These are phyloP conservation scores for Glareola pratincola DNA, from an alignment of 2,113 vertebrate species.

Conservation along the genomic window DNA sequence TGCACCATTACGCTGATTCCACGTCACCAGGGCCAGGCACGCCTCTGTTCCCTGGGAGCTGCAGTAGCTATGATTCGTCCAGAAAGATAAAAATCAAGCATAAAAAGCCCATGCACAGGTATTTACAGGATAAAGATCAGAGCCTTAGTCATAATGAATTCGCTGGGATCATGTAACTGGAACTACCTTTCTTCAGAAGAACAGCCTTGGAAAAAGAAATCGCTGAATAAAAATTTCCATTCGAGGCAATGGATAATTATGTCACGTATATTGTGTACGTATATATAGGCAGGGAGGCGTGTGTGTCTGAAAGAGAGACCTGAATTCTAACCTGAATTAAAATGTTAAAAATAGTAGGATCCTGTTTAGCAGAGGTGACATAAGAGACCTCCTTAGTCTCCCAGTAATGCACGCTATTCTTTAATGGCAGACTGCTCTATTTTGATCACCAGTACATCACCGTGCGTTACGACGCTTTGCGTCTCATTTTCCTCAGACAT, in stretches of 20 bases:
- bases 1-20: background rate
- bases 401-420: background rate
- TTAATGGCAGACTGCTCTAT: background rate
- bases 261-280: background rate
- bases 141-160: background rate
- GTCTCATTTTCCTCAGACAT: background rate
- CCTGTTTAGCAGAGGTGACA: slow-evolving; percentile 3
- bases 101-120: background rate
- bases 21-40: background rate
- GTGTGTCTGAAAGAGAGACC: background rate
- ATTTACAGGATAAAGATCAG: background rate
- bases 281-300: background rate
- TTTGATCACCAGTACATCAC: background rate
- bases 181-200: background rate
- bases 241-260: background rate
- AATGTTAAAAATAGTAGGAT: slow-evolving; percentile 21
- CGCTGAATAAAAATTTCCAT: background rate
- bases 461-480: background rate
- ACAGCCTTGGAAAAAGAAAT: background rate
- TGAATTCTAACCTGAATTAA: slow-evolving; percentile 48
- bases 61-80: background rate
- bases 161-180: background rate
- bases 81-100: background rate
- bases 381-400: background rate
- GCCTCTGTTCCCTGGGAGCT: background rate